These are phyloP conservation scores for Hydrozoanthus gracilis DNA, from an alignment of 92 coral and sea anemone genomes.

Conservation along the genomic window DNA sequence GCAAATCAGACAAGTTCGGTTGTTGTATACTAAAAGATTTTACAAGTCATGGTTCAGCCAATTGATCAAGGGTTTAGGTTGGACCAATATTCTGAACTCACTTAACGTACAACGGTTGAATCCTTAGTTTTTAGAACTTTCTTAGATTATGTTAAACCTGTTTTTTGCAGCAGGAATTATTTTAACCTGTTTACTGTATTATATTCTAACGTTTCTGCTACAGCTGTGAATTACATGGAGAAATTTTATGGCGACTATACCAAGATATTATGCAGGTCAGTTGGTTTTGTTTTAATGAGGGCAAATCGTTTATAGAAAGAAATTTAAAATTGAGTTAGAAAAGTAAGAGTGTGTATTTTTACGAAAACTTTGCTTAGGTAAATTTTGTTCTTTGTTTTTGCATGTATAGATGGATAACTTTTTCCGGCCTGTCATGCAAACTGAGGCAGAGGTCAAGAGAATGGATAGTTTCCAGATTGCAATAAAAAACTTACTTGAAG, in stretches of 20 bases:
- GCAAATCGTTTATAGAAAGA: no score
- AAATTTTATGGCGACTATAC: conserved; percentile 84
- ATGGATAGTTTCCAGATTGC: conserved; percentile 80
- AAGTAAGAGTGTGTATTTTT: background rate
- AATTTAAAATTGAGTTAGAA: background rate
- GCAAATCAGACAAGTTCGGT: no score
- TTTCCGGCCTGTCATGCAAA: conserved; percentile 89
- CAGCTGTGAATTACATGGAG: conserved; percentile 87
- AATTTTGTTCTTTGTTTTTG: no score
- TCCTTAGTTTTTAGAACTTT: no score
- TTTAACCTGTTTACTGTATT: background rate
- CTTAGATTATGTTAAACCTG: no score
- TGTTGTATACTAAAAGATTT: no score
- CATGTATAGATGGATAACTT: conserved; percentile 83
- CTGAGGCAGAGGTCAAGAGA: conserved; percentile 77
- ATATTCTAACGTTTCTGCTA: background rate
- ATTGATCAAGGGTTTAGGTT: no score
- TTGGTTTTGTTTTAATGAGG: background rate
- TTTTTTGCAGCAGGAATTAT: no score
- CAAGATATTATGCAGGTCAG: conserved; percentile 87
- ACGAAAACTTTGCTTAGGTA: no score
- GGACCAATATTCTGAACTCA: no score
- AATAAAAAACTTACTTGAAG: conserved; percentile 67
- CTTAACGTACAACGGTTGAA: no score
- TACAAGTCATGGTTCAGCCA: no score